Conservation (phyloP, 1,140 invertebrate species). For the Lepidurus couesii region DNA sequence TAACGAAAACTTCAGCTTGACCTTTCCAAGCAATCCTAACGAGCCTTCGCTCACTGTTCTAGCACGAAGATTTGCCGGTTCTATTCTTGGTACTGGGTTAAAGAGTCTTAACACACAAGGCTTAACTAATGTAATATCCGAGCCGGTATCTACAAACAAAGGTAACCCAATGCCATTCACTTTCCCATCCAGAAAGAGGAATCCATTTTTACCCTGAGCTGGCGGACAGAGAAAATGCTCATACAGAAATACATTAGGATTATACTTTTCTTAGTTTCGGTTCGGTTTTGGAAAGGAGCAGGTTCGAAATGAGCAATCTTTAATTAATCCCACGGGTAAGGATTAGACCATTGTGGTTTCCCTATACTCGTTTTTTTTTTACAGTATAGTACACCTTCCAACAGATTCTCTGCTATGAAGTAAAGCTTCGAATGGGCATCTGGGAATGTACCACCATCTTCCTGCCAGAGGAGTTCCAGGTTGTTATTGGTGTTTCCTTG, state of each 20-base stretch:
- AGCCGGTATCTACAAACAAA: not conserved
- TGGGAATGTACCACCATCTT: slow-evolving; percentile 8
- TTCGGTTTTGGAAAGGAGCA: too few species aligned
- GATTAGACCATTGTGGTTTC: too few species aligned
- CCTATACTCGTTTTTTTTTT: too few species aligned
- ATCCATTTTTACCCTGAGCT: too few species aligned
- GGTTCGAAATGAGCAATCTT: too few species aligned
- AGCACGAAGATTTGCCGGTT: not conserved
- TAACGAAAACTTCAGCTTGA: not conserved
- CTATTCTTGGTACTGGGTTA: not conserved
- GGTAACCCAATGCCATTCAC: not conserved
- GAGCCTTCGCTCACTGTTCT: not conserved
- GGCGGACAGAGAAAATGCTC: too few species aligned
- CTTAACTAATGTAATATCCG: not conserved
- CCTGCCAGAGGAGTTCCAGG: not conserved
- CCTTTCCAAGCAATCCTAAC: not conserved
- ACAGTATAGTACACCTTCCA: not conserved
- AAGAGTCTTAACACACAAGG: not conserved
- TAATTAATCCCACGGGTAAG: too few species aligned
- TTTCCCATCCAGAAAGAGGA: not conserved
- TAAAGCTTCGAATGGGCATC: slow-evolving; percentile 4
- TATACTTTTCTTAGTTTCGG: too few species aligned
- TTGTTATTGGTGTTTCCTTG: not conserved
- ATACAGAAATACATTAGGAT: too few species aligned
- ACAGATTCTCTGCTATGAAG: slow-evolving; percentile 5